Percentiles rank a stretch among this genome's conserved stretches.
Evolutionary conservation across 2,113 vertebrate species (phyloP).

Genomic region (Tenrec ecaudatus): DNA sequence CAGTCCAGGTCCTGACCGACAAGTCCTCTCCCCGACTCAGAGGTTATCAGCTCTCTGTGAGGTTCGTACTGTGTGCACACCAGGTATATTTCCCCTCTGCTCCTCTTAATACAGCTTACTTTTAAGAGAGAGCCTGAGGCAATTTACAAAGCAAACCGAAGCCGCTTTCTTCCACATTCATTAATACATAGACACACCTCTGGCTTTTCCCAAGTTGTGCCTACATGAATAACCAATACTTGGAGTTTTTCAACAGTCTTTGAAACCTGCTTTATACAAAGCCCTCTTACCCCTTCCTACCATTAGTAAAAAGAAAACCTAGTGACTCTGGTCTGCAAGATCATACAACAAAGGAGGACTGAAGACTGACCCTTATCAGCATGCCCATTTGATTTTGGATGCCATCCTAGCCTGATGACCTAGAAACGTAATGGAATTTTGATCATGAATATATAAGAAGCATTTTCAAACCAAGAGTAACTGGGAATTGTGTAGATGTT

Average conservation of each 20-base stretch:
- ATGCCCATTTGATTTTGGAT: conserved; percentile 41
- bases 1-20: background rate
- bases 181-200: conserved; percentile 3
- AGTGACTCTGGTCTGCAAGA: conserved; percentile 39
- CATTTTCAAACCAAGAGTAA: conserved; percentile 42
- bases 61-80: conserved; percentile 52
- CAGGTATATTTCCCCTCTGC: conserved; percentile 73
- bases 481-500: conserved; percentile 50
- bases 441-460: background rate
- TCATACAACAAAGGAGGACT: conserved; percentile 68
- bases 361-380: conserved; percentile 39
- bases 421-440: conserved; percentile 20
- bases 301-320: conserved; percentile 46
- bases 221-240: conserved; percentile 34
- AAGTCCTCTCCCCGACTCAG: background rate
- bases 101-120: conserved; percentile 74
- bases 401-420: conserved; percentile 20
- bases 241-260: conserved; percentile 16
- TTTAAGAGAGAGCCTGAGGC: conserved; percentile 71
- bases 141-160: conserved; percentile 59
- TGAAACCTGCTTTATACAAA: conserved; percentile 45
- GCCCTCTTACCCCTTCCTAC: conserved; percentile 3
- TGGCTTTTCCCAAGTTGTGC: conserved; percentile 26
- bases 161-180: conserved; percentile 61
- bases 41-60: background rate